Base-by-base conservation (phyloP, 2,888 invertebrate genomes). In the Apodemia zela region DNA sequence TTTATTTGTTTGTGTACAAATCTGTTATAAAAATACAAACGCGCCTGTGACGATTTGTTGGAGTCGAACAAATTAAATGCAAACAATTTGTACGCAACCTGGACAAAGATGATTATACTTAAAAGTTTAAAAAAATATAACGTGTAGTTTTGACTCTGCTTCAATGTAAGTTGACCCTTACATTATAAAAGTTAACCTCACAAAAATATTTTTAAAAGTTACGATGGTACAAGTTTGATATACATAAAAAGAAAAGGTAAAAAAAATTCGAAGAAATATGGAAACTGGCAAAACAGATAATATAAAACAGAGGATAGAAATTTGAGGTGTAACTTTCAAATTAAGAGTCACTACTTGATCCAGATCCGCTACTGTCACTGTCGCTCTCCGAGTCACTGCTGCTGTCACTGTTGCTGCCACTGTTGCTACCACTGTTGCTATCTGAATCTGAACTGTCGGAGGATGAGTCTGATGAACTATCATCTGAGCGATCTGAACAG, bases 401-500 rank as follows among this genome's bases (percentile, higher is more conserved):
- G 0, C 82, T 82, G 66, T 80, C 81, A 42, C 83, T 84, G 62
- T 75, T 77, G 10, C 81, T 84, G 47, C 72, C 81, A 21, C 21
- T 21, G 21, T 21, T 77, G 10, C 81, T 84, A 47, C 72, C 81
- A 21, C 21, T 21, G 21, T 21, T 77, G 10, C 81, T 84, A 47
- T 72, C 81, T 0, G 87, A 81, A 13, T 77, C 79, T 0, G 81
- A 82, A 63, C 82, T 82, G 18, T 75, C 82, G 0, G 85, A 84
- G 0, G 81, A 81, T 1, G 84, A 84, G 15, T 75, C 84, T 18
- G 85, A 85, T 0, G 82, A 82, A 67, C 84, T 85, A 38, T 73
- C 78, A 0, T 84, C 84, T 0, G 88, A 85, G 66, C 81, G 77
- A 65, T 85, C 82, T 0, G 76, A 79, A 65, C 85, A 80, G 60